Conservation (phyloP, 2,113 vertebrate genomes). For the Enhydra lutris region DNA sequence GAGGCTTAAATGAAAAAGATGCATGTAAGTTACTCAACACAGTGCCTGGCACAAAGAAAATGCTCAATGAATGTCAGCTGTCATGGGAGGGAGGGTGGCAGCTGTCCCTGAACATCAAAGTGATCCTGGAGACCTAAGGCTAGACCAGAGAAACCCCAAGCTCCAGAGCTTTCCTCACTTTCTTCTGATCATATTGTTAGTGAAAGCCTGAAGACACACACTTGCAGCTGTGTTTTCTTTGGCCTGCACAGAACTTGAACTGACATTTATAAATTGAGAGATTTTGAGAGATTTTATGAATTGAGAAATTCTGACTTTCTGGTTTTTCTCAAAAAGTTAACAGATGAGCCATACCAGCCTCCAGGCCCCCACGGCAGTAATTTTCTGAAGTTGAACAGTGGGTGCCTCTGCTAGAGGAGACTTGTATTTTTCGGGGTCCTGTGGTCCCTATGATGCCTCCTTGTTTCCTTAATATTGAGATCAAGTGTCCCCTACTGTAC, state of each 20-base stretch:
- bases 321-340: slow-evolving; percentile 27
- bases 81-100: background rate
- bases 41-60: background rate
- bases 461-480: background rate
- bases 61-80: background rate
- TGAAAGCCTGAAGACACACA: background rate
- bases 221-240: background rate
- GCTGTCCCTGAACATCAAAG: background rate
- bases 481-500: background rate
- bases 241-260: background rate
- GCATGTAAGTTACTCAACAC: background rate
- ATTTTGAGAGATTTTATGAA: background rate
- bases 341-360: background rate
- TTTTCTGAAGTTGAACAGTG: background rate
- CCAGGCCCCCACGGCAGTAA: background rate
- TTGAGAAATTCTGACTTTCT: background rate
- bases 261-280: background rate
- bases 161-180: background rate
- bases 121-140: background rate
- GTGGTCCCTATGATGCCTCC: background rate
- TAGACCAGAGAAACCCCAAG: background rate
- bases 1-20: slow-evolving; percentile 24
- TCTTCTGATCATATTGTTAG: background rate
- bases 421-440: background rate
- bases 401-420: background rate